Evolutionary conservation across 2,888 invertebrate genomes (phyloP).

Genomic region (Tethea ocularis): DNA sequence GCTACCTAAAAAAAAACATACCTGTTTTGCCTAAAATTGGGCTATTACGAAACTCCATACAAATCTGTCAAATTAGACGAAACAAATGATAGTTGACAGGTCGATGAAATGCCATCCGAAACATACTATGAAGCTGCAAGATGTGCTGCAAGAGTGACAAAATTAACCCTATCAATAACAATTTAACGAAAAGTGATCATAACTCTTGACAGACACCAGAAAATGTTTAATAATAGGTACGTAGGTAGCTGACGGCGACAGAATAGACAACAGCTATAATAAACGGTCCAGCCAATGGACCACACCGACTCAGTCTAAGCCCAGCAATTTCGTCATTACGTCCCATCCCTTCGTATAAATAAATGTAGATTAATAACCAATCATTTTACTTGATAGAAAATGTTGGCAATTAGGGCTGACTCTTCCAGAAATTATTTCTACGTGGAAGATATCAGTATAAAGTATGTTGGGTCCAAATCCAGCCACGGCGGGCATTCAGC

Average conservation of each 20-base stretch:
- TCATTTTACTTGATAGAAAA: background rate
- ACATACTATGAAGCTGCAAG: too few species aligned
- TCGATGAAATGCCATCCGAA: too few species aligned
- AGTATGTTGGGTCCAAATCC: constrained; percentile 31
- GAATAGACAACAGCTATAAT: background rate
- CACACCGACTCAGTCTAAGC: background rate
- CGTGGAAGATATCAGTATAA: constrained; percentile 16
- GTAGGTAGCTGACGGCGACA: background rate
- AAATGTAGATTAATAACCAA: constrained; percentile 3
- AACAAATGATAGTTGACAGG: too few species aligned
- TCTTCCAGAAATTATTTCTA: constrained; percentile 14
- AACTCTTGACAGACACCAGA: background rate
- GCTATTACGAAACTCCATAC: too few species aligned
- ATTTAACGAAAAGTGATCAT: background rate
- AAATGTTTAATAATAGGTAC: background rate
- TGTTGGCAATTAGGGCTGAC: background rate
- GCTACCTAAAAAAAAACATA: too few species aligned
- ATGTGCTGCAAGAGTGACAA: too few species aligned
- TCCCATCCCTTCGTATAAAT: background rate
- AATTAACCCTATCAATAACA: background rate
- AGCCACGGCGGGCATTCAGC: constrained; percentile 25
- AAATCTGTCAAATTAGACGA: too few species aligned
- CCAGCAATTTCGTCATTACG: constrained; percentile 2
- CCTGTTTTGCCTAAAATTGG: too few species aligned
- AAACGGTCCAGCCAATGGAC: background rate